Percentiles rank a stretch among this genome's conserved stretches.
phyloP scores from a whole-genome alignment of 2,888 invertebrate species.

The Galeruca laticollis region DNA sequence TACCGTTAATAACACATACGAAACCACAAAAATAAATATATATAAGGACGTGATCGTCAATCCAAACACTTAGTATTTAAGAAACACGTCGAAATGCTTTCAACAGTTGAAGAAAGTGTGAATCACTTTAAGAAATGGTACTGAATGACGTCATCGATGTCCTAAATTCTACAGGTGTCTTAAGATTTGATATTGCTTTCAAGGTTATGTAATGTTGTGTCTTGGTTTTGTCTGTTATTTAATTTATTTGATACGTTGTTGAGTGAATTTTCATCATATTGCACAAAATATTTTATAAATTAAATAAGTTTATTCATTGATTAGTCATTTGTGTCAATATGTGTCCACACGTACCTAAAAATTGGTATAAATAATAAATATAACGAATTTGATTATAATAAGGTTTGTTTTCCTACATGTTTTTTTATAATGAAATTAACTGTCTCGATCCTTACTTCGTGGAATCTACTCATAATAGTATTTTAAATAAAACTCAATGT shows the following conservation, averaged over 20 bases:
- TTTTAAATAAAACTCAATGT: too few relatives aligned
- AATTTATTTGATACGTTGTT: not conserved
- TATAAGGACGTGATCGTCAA: conserved; percentile 10
- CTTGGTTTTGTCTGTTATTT: conserved; percentile 8
- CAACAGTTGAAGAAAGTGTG: conserved; percentile 25
- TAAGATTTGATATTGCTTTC: conserved; percentile 24
- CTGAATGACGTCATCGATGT: conserved; percentile 23
- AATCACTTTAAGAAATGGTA: conserved; percentile 32
- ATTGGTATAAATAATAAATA: not conserved
- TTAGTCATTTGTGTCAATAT: not conserved
- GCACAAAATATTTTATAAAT: not conserved
- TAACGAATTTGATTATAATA: not conserved
- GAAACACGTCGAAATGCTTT: conserved; percentile 11
- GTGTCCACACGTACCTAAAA: not conserved
- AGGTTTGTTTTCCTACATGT: not conserved
- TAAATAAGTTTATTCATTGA: not conserved
- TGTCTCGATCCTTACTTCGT: too few relatives aligned
- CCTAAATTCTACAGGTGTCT: conserved; percentile 31
- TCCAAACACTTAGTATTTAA: not conserved
- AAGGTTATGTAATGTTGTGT: conserved; percentile 30
- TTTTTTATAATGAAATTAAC: not conserved
- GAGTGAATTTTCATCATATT: not conserved
- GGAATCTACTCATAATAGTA: too few relatives aligned
- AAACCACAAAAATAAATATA: conserved; percentile 27
- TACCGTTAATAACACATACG: conserved; percentile 17